phyloP scores from a whole-genome alignment of 2,888 invertebrate species.

The Mantis religiosa region DNA sequence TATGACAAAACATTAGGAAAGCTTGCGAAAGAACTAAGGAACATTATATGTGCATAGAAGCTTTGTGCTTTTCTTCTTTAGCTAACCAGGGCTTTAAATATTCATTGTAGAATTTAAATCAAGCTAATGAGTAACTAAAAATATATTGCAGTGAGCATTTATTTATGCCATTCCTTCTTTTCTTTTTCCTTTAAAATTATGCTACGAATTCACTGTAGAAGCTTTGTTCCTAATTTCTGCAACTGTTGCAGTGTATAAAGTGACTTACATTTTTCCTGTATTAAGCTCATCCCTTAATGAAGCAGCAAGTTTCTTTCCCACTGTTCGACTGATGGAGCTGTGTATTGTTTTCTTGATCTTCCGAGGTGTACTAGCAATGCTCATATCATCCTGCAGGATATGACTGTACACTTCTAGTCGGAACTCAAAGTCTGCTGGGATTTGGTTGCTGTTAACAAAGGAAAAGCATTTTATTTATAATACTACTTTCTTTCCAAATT shows the following conservation, averaged over 20 bases:
- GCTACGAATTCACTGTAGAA: neutral
- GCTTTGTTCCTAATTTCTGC: neutral
- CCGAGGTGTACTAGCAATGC: conserved; percentile 58
- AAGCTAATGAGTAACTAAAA: too few species aligned
- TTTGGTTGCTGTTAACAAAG: conserved; percentile 49
- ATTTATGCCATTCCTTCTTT: too few species aligned
- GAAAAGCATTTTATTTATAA: conserved; percentile 23
- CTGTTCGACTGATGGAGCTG: conserved; percentile 56
- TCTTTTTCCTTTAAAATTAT: too few species aligned
- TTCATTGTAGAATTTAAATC: too few species aligned
- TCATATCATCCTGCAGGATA: conserved; percentile 57
- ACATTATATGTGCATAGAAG: too few species aligned
- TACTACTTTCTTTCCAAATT: neutral
- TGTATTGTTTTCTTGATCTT: conserved; percentile 60
- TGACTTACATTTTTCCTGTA: conserved; percentile 46
- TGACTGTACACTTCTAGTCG: conserved; percentile 59
- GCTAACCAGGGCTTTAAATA: too few species aligned
- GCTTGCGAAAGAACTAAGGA: too few species aligned
- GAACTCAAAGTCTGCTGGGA: conserved; percentile 56
- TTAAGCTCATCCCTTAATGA: conserved; percentile 51
- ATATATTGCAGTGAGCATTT: too few species aligned
- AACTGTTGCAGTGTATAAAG: neutral
- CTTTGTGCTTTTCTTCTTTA: too few species aligned
- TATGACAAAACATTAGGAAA: too few species aligned
- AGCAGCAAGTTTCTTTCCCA: conserved; percentile 58